phyloP scores from a whole-genome alignment of 2,888 invertebrate genomes.

The Mylabris sibirica region DNA sequence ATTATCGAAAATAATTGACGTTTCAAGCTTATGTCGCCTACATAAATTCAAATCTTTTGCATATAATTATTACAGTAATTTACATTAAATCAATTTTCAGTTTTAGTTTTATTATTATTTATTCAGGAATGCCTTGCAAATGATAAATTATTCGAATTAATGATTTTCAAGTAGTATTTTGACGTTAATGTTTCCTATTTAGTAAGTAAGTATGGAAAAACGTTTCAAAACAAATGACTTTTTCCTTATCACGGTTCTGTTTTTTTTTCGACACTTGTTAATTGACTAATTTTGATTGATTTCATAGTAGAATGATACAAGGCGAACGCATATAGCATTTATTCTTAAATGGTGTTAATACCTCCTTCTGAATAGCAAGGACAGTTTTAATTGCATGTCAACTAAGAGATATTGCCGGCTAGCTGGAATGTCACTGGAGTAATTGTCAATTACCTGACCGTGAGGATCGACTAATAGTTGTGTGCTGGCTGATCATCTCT shows the following conservation, averaged over 20 bases:
- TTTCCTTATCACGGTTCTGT: not conserved
- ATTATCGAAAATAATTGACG: slow-evolving; percentile 7
- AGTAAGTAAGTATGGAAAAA: not conserved
- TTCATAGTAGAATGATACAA: not conserved
- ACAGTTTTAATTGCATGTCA: slow-evolving; percentile 8
- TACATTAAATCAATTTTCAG: slow-evolving; percentile 3
- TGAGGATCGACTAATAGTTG: slow-evolving; percentile 8
- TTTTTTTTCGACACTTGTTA: not conserved
- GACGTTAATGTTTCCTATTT: not conserved
- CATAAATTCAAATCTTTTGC: not conserved
- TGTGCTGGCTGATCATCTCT: not conserved
- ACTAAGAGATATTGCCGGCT: slow-evolving; percentile 10
- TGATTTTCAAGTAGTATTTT: not conserved
- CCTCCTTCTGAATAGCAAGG: slow-evolving; percentile 2
- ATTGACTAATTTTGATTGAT: slow-evolving; percentile 1
- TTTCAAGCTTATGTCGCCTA: not conserved
- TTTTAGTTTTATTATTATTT: not conserved
- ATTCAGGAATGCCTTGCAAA: not conserved
- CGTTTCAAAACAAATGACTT: not conserved
- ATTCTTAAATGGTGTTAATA: not conserved
- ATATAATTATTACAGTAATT: slow-evolving; percentile 4
- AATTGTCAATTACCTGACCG: slow-evolving; percentile 17
- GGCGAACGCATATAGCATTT: not conserved
- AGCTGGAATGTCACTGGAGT: slow-evolving; percentile 14
- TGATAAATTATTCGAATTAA: slow-evolving; percentile 2